Percentiles rank a stretch among this genome's conserved stretches.
phyloP scores from a whole-genome alignment of 2,797 vertebrate species.

The Tachyglossus aculeatus region DNA sequence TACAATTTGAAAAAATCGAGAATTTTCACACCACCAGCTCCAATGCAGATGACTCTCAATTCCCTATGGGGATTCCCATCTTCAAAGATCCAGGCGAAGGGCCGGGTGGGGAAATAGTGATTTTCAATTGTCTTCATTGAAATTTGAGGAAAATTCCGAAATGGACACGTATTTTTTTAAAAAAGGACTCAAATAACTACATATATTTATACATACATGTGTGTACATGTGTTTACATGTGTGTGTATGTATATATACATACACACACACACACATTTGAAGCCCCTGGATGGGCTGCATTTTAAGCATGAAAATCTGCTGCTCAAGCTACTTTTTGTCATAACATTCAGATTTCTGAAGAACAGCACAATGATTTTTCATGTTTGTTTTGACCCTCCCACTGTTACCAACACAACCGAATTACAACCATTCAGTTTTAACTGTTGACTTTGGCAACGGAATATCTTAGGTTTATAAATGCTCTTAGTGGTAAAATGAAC shows the following conservation, averaged over 20 bases:
- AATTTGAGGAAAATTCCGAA: constrained; percentile 54
- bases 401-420: constrained; percentile 63
- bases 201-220: too few relatives aligned
- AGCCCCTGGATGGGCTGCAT: background rate
- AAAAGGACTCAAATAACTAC: too few relatives aligned
- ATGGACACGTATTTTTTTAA: constrained; percentile 19
- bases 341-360: constrained; percentile 56
- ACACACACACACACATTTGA: too few relatives aligned
- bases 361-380: constrained; percentile 41
- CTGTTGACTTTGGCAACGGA: constrained; percentile 62
- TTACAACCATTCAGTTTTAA: constrained; percentile 60
- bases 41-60: too few relatives aligned
- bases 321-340: constrained; percentile 37
- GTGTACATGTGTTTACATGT: too few relatives aligned
- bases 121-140: constrained; percentile 33
- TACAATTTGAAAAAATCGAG: too few relatives aligned
- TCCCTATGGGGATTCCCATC: constrained; percentile 46
- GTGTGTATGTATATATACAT: too few relatives aligned
- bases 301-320: constrained; percentile 5
- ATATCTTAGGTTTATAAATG: constrained; percentile 39
- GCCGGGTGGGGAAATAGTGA: constrained; percentile 27
- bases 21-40: too few relatives aligned
- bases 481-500: constrained; percentile 61
- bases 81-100: background rate
- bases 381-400: constrained; percentile 57